Percentiles rank a stretch among this genome's conserved stretches.
phyloP scores from a whole-genome alignment of 2,888 invertebrate genomes.

The Serrognathus titanus region DNA sequence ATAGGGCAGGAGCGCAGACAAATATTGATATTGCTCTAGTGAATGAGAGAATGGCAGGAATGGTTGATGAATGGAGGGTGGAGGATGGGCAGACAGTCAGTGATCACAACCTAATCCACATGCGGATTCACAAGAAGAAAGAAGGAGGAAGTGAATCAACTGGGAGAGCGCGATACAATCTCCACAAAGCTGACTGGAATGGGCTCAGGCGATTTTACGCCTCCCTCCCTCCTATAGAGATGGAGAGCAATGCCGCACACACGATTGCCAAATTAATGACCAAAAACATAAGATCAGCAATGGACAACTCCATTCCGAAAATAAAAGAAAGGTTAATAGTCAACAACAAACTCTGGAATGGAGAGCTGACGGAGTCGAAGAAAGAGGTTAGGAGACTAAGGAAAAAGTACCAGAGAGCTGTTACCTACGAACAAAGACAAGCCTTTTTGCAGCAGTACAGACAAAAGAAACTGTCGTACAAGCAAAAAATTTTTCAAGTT shows the following conservation, averaged over 20 bases:
- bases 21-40: conserved; percentile 6
- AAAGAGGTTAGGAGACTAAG: not conserved
- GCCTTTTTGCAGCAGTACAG: not conserved
- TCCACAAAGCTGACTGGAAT: conserved; percentile 5
- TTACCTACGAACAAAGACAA: not conserved
- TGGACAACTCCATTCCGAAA: not conserved
- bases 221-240: not conserved
- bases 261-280: not conserved
- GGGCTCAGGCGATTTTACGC: not conserved
- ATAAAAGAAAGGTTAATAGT: not conserved
- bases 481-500: not conserved
- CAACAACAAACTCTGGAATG: not conserved
- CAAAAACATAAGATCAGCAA: not conserved
- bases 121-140: not conserved
- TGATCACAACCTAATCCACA: conserved; percentile 1
- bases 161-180: not conserved
- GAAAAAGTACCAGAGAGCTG: not conserved
- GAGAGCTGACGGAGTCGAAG: not conserved
- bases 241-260: not conserved
- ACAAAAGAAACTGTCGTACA: not conserved
- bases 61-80: conserved; percentile 1
- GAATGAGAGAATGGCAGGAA: not conserved
- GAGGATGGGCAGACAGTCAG: not conserved
- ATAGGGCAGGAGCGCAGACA: not conserved
- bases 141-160: not conserved